phyloP scores from a whole-genome alignment of 2,113 vertebrate species.

The Colossoma macropomum region DNA sequence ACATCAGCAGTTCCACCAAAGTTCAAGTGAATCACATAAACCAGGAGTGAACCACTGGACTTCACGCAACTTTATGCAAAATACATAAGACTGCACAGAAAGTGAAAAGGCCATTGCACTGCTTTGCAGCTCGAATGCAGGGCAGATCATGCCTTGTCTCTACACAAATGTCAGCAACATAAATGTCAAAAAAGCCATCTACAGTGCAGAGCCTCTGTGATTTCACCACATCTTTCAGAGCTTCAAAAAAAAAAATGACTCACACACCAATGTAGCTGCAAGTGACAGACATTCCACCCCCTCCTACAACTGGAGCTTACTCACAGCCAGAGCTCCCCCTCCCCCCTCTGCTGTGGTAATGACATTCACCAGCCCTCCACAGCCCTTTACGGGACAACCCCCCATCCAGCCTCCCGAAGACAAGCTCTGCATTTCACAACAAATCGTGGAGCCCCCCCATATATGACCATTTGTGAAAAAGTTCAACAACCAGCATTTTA shows the following conservation, averaged over 20 bases:
- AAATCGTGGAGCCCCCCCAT: constrained; percentile 33
- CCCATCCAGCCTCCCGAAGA: constrained; percentile 29
- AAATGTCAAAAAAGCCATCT: not conserved
- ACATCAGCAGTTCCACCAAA: not conserved
- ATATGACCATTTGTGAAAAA: not conserved
- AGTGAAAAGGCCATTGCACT: not conserved
- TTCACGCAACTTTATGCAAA: not conserved
- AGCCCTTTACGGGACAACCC: constrained; percentile 57
- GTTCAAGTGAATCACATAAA: not conserved
- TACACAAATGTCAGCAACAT: no score
- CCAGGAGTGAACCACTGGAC: not conserved
- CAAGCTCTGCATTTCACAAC: constrained; percentile 53
- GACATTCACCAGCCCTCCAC: constrained; percentile 50
- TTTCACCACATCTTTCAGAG: constrained; percentile 6
- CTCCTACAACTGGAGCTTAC: constrained; percentile 35
- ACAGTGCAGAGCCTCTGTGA: not conserved
- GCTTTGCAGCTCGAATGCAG: not conserved
- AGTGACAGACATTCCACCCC: constrained; percentile 46
- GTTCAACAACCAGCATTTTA: not conserved
- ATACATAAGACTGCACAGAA: not conserved
- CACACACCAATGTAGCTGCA: constrained; percentile 20
- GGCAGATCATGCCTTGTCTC: not conserved
- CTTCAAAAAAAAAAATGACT: constrained; percentile 6
- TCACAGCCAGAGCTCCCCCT: constrained; percentile 18
- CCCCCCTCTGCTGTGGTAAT: constrained; percentile 46